Conservation (phyloP, 2,888 invertebrate species). For the Drosophila mercatorum region DNA sequence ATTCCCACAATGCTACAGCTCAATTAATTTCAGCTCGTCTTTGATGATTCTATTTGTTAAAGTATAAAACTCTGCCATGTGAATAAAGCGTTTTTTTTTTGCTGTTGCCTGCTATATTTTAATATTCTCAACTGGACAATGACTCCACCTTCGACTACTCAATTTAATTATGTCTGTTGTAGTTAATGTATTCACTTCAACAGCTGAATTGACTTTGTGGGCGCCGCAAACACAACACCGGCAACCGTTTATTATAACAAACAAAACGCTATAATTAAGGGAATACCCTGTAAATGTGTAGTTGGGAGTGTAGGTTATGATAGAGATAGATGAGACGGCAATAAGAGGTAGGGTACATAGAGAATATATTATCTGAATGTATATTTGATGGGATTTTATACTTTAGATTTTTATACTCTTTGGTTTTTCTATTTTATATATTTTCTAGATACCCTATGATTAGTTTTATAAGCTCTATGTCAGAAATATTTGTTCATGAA, state of each 20-base stretch:
- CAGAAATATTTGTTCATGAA: not conserved
- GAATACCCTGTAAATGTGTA: constrained; percentile 33
- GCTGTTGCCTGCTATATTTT: not conserved
- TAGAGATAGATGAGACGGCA: not conserved
- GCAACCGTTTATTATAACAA: constrained; percentile 64
- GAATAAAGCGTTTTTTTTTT: not conserved
- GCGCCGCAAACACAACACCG: constrained; percentile 65
- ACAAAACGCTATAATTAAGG: constrained; percentile 70
- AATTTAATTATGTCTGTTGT: constrained; percentile 43
- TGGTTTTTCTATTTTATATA: not conserved
- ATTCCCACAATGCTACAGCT: not conserved
- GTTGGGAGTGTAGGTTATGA: too few relatives aligned
- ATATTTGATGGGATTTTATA: not conserved
- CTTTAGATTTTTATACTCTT: not conserved
- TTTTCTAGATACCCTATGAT: not conserved
- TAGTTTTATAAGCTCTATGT: not conserved
- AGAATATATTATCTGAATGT: not conserved
- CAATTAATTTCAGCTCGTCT: not conserved
- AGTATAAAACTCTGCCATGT: not conserved
- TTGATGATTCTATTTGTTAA: constrained; percentile 3
- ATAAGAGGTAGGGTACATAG: too few relatives aligned
- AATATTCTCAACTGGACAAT: constrained; percentile 6
- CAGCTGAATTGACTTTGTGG: constrained; percentile 56
- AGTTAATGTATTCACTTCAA: constrained; percentile 61
- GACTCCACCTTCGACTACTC: constrained; percentile 1